Evolutionary conservation across 2,113 vertebrate genomes (phyloP), one percentile per base, ranked within the genome.

Genomic region (Sinocyclocheilus anophthalmus): DNA sequence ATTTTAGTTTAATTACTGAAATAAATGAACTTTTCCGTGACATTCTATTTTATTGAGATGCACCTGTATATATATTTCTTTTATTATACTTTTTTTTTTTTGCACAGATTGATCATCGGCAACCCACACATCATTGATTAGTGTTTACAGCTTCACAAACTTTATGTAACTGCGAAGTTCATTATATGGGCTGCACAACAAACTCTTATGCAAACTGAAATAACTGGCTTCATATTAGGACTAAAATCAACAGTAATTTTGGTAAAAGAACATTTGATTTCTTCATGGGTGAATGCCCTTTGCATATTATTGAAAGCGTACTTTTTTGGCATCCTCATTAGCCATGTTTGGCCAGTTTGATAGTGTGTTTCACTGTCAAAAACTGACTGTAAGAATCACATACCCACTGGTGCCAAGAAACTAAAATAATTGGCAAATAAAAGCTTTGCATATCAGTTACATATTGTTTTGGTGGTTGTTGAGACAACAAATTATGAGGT

Each of bases 211-310:
- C 30, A 69, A 20, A 10, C 67, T 70, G 16, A 39, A 20, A 39
- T 39, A 70, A 37, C 67, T 70, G 6, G 3, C 6, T 0, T 20
- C 16, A 20, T 20, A 70, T 39, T 70, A 39, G 16, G 16, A 37
- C 30, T 70, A 16, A 70, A 70, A 39, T 70, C 67, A 37, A 39
- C 67, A 70, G 33, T 37, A 37, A 37, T 70, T 70, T 3, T 16
- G 10, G 86, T 73, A 73, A 73, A 39, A n/a, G 45, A 72, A 50
- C 11, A 4, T 84, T 70, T 75, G 30, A 84, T 24, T 83, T 55
- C 45, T 72, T 22, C 24, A n/a, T 24, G 67, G 70, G 50, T 55
- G 20, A 22, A 72, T 5, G 37, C 37, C 37, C 37, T 72, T 72
- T 42, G 69, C 26, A 5, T 22, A n/a, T 83, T 53, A 72, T 72